Conservation (phyloP, 2,113 vertebrate genomes). For the Panthera tigris region DNA sequence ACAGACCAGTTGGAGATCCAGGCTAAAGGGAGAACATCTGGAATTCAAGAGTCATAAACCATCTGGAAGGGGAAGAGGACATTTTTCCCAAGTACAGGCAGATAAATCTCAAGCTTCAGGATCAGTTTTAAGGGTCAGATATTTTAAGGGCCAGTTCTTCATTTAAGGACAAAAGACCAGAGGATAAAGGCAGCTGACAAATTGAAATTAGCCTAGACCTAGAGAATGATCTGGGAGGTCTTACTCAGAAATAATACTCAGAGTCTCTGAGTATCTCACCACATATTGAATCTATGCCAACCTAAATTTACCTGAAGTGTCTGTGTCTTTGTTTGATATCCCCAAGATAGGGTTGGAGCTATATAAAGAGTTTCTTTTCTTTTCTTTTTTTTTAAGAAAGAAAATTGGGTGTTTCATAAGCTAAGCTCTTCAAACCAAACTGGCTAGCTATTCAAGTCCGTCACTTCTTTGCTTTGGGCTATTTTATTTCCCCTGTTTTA, state of each 20-base stretch:
- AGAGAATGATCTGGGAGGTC: neutral
- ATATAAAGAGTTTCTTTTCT: neutral
- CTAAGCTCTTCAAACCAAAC: neutral
- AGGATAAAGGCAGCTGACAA: neutral
- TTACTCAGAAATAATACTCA: neutral
- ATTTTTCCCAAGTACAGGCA: neutral
- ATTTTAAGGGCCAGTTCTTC: neutral
- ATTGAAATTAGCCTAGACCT: neutral
- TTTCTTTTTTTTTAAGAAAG: neutral
- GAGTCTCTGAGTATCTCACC: neutral
- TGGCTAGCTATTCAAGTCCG: neutral
- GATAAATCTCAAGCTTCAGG: neutral
- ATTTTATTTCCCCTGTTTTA: slow-evolving; percentile 26
- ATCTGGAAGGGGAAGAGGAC: neutral
- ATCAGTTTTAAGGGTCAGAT: neutral
- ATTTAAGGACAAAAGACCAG: neutral
- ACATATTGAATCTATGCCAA: neutral
- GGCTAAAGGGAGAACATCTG: neutral
- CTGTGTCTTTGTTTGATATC: neutral
- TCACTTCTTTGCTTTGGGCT: slow-evolving; percentile 14
- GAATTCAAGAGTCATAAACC: neutral
- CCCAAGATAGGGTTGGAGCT: neutral
- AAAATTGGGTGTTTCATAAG: neutral
- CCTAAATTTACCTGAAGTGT: neutral
- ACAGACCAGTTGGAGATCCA: neutral